Base-by-base conservation (phyloP, 2,113 vertebrate genomes). In the Carassius carassius region DNA sequence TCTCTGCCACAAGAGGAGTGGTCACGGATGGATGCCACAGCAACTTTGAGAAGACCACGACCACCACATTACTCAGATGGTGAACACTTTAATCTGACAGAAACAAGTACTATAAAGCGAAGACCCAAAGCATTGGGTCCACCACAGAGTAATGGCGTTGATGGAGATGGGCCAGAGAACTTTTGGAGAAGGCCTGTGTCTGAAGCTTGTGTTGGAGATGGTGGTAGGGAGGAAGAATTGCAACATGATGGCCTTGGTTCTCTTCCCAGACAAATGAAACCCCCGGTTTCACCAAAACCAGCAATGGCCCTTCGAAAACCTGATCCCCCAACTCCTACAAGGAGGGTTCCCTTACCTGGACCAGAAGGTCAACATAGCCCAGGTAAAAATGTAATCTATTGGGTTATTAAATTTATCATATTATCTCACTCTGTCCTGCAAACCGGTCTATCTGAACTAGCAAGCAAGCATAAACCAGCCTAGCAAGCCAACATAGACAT, bases 241-340 rank as follows among this genome's bases (percentile, higher is more conserved):
- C 81, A 81, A 13, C 51, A 81, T 4, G 92, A 94, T 0, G 90
- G 91, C 21, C 90, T 91, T 0, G 3, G 87, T 11, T 87, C 87
- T 0, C 90, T 91, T 86, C 92, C 94, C 62, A 94, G 95, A 88
- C 96, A 94, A 89, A 93, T 92, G 85, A 99, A 95, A 90, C 97
- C 98, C 0, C 96, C 96, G 0, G 96, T 98, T 44, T 98, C 98
- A 16, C 96, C 97, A 62, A 99, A 99, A 89, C 98, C 96, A 70
- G 86, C 96, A 11, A 91, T 94, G 5, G 90, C 92, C 80, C 90
- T 91, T 0, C 92, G 85, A 88, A 97, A 95, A 91, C 74, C 91
- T 1, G 96, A 97, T 6, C 96, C 95, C 0, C 94, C 94, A 0
- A 94, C 94, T 0, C 95, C 96, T 2, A 88, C 95, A 25, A 96